Evolutionary conservation across 2,888 invertebrate species (phyloP).

Genomic region (Mythimna vitellina): DNA sequence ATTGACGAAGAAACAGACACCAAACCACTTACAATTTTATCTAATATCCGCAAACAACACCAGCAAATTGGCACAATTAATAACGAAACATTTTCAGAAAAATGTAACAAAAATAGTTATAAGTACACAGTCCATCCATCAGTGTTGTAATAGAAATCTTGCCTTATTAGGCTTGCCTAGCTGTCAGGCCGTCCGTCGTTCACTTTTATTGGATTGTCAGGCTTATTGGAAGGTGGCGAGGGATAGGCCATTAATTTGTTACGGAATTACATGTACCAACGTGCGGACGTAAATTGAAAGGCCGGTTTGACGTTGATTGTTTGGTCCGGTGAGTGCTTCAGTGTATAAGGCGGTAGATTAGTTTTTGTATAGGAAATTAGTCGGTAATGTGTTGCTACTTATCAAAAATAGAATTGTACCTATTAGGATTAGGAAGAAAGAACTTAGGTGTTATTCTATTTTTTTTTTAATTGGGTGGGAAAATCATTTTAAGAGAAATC

Average conservation of each 20-base stretch:
- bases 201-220: conserved; percentile 72
- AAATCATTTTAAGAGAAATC: too few relatives aligned
- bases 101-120: conserved; percentile 13
- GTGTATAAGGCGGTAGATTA: conserved; percentile 39
- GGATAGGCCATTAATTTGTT: conserved; percentile 74
- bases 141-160: conserved; percentile 67
- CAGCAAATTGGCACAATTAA: conserved; percentile 24
- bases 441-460: background rate
- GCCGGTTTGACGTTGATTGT: conserved; percentile 55
- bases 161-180: conserved; percentile 67
- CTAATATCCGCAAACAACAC: conserved; percentile 7
- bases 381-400: conserved; percentile 11
- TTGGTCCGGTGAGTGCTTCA: conserved; percentile 33
- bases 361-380: conserved; percentile 28
- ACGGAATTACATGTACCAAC: conserved; percentile 68
- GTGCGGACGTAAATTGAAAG: conserved; percentile 55
- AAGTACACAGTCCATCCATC: conserved; percentile 56
- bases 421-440: background rate
- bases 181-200: conserved; percentile 70
- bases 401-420: background rate
- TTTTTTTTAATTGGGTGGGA: too few relatives aligned
- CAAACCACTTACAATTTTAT: conserved; percentile 7
- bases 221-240: conserved; percentile 69
- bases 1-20: background rate
- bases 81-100: conserved; percentile 28